A percentile compares a stretch with the other conserved stretches of the same genome.
These are phyloP conservation scores for Myiopsitta monachus DNA, from an alignment of 2,113 vertebrate genomes.

Conservation along the genomic window DNA sequence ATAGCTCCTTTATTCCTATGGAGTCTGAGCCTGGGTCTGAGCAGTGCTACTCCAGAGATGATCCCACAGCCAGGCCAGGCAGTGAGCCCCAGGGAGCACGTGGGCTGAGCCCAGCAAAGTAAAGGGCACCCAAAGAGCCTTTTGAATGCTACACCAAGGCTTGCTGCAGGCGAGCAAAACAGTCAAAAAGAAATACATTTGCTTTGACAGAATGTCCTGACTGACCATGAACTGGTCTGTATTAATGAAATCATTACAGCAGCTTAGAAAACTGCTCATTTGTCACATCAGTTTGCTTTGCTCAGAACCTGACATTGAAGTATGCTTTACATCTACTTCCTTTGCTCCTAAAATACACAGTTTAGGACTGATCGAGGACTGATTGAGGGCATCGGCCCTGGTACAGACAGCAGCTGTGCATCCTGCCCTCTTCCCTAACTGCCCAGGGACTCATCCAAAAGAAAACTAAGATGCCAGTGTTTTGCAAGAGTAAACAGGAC, in stretches of 20 bases:
- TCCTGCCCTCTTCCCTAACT: neutral
- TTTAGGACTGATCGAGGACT: neutral
- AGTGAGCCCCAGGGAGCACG: fast-evolving
- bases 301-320: fast-evolving
- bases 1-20: neutral
- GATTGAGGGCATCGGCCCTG: neutral
- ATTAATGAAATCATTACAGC: neutral
- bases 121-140: neutral
- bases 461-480: neutral
- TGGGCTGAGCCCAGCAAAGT: neutral
- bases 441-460: neutral
- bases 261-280: neutral
- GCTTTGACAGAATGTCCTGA: neutral
- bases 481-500: neutral
- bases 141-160: neutral
- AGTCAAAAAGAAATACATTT: neutral
- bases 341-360: neutral
- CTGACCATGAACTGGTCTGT: neutral
- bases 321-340: neutral
- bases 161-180: neutral
- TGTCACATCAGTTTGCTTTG: neutral
- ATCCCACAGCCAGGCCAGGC: neutral
- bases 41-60: neutral
- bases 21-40: neutral
- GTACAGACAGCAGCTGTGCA: fast-evolving